These are phyloP conservation scores for Diadegma fenestrale DNA, from an alignment of 2,888 invertebrate species.

Conservation along the genomic window DNA sequence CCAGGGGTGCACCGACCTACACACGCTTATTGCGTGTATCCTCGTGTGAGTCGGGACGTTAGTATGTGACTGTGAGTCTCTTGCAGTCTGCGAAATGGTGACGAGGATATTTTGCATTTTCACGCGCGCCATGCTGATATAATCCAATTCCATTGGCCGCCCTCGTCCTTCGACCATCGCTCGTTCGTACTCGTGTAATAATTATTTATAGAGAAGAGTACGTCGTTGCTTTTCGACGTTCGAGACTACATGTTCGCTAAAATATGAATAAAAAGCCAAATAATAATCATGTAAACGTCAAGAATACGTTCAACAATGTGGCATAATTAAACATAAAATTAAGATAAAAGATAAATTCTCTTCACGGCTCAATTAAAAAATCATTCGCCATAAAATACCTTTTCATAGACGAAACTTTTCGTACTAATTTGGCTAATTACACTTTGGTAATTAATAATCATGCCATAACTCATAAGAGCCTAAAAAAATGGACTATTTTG, in stretches of 20 bases:
- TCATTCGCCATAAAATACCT: background rate
- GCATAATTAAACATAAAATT: constrained; percentile 13
- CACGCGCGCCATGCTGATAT: constrained; percentile 56
- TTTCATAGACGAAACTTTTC: background rate
- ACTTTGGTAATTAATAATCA: too few species aligned
- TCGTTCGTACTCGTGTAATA: constrained; percentile 55
- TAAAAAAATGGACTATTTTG: too few species aligned
- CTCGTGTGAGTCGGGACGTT: constrained; percentile 7
- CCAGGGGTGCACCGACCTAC: constrained; percentile 69
- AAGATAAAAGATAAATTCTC: constrained; percentile 21
- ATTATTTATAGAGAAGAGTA: constrained; percentile 46
- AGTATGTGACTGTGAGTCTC: constrained; percentile 48
- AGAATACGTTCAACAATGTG: constrained; percentile 23
- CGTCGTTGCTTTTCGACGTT: constrained; percentile 28
- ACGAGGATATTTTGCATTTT: constrained; percentile 63
- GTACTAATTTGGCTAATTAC: background rate
- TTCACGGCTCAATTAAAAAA: constrained; percentile 23
- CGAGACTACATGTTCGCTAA: constrained; percentile 6
- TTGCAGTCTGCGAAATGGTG: constrained; percentile 56
- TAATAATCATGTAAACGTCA: constrained; percentile 1
- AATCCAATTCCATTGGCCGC: constrained; percentile 63
- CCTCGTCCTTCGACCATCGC: constrained; percentile 46
- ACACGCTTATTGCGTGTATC: constrained; percentile 43
- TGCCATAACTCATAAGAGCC: background rate
- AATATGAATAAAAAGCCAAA: background rate